These are phyloP conservation scores for Heterohyrax brucei DNA, from an alignment of 2,797 vertebrate genomes.

Conservation along the genomic window DNA sequence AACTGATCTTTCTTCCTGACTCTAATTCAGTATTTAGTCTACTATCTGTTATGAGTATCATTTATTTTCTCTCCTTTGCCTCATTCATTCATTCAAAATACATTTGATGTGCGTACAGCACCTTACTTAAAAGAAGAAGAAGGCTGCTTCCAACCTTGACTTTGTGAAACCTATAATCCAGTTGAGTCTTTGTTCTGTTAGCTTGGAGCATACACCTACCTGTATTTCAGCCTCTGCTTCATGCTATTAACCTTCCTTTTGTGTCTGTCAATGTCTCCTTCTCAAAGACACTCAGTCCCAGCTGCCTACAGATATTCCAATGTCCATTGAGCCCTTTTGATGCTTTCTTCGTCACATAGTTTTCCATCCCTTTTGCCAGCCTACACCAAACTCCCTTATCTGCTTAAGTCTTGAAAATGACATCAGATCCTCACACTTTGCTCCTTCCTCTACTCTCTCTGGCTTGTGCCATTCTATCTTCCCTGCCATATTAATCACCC, in stretches of 20 bases:
- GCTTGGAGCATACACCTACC: background rate
- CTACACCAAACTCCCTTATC: background rate
- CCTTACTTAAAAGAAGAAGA: background rate
- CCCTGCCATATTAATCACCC: background rate
- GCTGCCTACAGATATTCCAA: background rate
- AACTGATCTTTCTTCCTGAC: background rate
- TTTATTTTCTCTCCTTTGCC: background rate
- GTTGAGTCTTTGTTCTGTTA: background rate
- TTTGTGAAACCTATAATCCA: background rate
- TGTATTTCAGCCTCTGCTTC: background rate
- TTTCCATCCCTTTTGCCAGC: background rate
- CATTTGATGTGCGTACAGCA: background rate
- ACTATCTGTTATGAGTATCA: background rate
- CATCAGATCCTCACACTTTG: background rate
- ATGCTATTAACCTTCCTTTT: background rate
- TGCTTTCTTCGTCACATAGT: background rate
- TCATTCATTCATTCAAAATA: constrained; percentile 15
- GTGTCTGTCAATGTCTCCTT: background rate
- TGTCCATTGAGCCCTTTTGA: background rate
- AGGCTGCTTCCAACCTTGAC: background rate
- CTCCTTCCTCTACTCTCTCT: background rate
- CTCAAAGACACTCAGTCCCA: background rate
- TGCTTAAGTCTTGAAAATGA: background rate
- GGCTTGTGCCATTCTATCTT: background rate
- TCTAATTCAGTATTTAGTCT: background rate